Conservation (phyloP, 2,113 vertebrate species). For the Manacus vitellinus region DNA sequence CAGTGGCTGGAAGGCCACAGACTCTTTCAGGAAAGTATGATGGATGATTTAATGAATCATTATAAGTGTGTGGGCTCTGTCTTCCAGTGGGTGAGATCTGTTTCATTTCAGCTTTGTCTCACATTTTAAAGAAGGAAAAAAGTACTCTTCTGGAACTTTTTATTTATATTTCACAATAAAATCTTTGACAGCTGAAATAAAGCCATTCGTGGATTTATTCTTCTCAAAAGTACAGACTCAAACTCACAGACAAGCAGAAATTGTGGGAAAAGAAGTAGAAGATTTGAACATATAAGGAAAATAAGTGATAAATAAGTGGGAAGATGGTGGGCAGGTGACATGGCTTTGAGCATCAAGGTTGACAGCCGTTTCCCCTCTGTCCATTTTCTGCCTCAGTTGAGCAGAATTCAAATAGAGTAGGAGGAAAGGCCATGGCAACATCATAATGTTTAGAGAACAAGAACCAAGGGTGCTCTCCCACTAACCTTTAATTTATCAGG, state of each 20-base stretch:
- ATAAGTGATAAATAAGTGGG: not conserved
- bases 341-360: not conserved
- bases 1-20: not conserved
- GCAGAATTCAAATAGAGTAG: not conserved
- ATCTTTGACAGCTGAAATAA: slow-evolving; percentile 57
- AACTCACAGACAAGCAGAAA: not conserved
- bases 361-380: not conserved
- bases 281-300: not conserved
- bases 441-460: not conserved
- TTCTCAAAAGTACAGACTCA: slow-evolving; percentile 37
- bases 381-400: not conserved
- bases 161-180: slow-evolving; percentile 37
- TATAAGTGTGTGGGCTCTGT: slow-evolving; percentile 44
- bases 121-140: slow-evolving; percentile 11
- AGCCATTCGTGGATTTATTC: not conserved
- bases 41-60: slow-evolving; percentile 37
- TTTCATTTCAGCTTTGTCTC: slow-evolving; percentile 49
- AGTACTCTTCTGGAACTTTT: slow-evolving; percentile 33
- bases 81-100: slow-evolving; percentile 60
- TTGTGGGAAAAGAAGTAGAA: not conserved
- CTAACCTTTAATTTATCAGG: not conserved
- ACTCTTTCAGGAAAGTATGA: not conserved
- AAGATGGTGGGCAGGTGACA: not conserved
- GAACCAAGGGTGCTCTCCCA: not conserved
- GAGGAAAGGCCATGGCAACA: not conserved